A percentile compares a stretch with the other conserved stretches of the same genome.
phyloP scores from a whole-genome alignment of 2,113 vertebrate genomes.

The Aramus guarauna region DNA sequence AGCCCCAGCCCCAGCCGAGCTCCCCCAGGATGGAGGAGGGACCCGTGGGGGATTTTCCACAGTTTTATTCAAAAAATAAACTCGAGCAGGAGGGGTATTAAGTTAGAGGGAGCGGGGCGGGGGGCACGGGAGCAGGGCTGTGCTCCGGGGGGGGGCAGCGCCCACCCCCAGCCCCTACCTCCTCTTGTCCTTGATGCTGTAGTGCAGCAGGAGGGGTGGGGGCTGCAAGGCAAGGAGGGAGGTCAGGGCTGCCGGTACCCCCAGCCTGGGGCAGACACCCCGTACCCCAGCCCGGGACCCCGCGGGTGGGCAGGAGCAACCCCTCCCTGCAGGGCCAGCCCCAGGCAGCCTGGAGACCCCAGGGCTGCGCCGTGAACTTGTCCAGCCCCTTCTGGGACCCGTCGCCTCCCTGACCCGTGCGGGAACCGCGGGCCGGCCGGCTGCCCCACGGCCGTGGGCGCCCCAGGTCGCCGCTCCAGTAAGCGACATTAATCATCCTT shows the following conservation, averaged over 20 bases:
- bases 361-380: not conserved
- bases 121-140: not conserved
- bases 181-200: constrained; percentile 81
- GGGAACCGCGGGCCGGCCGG: too few relatives aligned
- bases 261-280: not conserved
- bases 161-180: constrained; percentile 67
- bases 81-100: constrained; percentile 1
- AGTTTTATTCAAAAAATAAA: constrained; percentile 81
- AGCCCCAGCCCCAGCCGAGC: not conserved
- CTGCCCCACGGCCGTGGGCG: not conserved
- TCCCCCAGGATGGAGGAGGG: not conserved
- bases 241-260: not conserved
- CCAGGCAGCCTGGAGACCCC: too few relatives aligned
- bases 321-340: not conserved
- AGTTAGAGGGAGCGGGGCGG: constrained; percentile 57
- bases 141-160: not conserved
- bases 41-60: not conserved
- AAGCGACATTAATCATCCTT: not conserved
- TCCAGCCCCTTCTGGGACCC: not conserved
- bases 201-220: constrained; percentile 75
- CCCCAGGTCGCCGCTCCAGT: not conserved
- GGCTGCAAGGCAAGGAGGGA: constrained; percentile 55
- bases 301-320: fast-evolving
- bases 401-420: not conserved
- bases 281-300: not conserved